Evolutionary conservation across 2,888 invertebrate genomes (phyloP).

Genomic region (Ophraella communa): DNA sequence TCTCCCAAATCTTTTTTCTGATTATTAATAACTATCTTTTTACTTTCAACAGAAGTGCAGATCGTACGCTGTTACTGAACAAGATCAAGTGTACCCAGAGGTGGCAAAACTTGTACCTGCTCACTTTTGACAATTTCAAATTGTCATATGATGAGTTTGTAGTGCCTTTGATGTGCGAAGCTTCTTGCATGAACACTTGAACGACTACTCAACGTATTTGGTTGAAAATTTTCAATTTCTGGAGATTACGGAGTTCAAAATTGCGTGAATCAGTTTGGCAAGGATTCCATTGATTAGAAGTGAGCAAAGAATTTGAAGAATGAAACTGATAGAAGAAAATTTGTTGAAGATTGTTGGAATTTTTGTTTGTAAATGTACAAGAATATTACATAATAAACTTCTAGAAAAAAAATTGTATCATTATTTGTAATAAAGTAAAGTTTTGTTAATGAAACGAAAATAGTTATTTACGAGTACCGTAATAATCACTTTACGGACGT

Average conservation of each 20-base stretch:
- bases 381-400: too few relatives aligned
- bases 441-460: too few relatives aligned
- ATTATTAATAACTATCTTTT: background rate
- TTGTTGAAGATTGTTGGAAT: too few relatives aligned
- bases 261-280: background rate
- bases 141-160: background rate
- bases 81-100: background rate
- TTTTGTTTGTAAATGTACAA: too few relatives aligned
- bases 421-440: too few relatives aligned
- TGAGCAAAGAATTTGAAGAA: too few relatives aligned
- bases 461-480: too few relatives aligned
- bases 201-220: background rate
- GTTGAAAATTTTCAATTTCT: background rate
- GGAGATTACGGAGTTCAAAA: background rate
- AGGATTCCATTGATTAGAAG: too few relatives aligned
- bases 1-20: too few relatives aligned
- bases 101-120: background rate
- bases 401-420: too few relatives aligned
- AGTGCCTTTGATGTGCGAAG: background rate
- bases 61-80: background rate
- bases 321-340: too few relatives aligned
- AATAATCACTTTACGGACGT: too few relatives aligned
- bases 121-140: background rate
- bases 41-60: background rate
- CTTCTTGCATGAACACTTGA: background rate